Percentiles rank a stretch among this genome's conserved stretches.
phyloP scores from a whole-genome alignment of 2,113 vertebrate genomes.

The Hemichromis elongatus region DNA sequence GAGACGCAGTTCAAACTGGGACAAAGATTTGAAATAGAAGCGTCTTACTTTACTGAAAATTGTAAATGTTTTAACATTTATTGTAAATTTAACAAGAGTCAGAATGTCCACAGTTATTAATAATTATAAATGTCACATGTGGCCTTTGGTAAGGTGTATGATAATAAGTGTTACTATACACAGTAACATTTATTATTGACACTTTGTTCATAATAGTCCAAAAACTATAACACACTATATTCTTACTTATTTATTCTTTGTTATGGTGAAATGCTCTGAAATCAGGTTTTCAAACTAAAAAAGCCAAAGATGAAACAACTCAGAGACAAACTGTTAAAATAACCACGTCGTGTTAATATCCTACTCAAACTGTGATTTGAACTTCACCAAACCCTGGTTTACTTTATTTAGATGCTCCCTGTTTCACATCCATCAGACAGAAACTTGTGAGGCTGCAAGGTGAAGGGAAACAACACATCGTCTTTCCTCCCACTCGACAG shows the following conservation, averaged over 20 bases:
- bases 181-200: neutral
- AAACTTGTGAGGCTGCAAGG: neutral
- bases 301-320: rapidly evolving
- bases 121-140: neutral
- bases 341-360: neutral
- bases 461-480: slow-evolving; percentile 27
- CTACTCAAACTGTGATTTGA: neutral
- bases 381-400: neutral
- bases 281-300: rapidly evolving
- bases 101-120: neutral
- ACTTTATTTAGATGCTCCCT: neutral
- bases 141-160: neutral
- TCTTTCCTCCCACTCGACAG: slow-evolving; percentile 10
- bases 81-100: neutral
- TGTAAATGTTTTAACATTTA: no score
- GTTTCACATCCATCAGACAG: slow-evolving; percentile 16
- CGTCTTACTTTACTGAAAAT: no score
- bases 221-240: rapidly evolving
- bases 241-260: neutral
- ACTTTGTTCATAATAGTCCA: neutral
- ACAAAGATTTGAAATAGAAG: no score
- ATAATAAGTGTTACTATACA: neutral
- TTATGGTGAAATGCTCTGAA: neutral
- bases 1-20: no score
- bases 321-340: neutral